Percentiles rank a stretch among this genome's conserved stretches.
Evolutionary conservation across 2,113 vertebrate genomes (phyloP).

Genomic region (Scolopax mira): DNA sequence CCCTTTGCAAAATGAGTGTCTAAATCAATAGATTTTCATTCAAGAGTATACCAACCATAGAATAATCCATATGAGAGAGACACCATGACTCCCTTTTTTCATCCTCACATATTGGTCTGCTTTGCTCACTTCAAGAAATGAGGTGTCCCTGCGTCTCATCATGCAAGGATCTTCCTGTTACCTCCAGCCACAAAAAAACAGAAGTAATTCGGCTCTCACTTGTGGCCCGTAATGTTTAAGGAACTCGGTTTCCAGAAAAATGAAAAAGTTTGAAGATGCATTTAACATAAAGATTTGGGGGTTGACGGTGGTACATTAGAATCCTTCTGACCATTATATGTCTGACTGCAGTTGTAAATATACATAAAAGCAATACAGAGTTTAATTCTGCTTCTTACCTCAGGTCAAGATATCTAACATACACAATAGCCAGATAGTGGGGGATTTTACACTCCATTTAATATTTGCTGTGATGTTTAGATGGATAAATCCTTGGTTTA

Average conservation of each 20-base stretch:
- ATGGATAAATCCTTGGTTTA: neutral
- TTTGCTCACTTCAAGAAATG: neutral
- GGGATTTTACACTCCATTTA: neutral
- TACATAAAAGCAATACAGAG: neutral
- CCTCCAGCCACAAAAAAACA: neutral
- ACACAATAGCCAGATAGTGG: neutral
- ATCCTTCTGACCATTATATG: neutral
- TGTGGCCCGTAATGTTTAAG: neutral
- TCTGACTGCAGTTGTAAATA: neutral
- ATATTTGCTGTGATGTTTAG: neutral
- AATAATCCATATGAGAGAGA: neutral
- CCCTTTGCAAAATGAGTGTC: neutral
- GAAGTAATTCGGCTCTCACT: neutral
- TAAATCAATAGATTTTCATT: neutral
- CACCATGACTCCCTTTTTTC: neutral
- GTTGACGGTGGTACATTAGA: neutral
- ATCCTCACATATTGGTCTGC: neutral
- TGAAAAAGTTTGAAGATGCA: rapidly evolving
- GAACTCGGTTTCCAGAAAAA: neutral
- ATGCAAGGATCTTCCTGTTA: neutral
- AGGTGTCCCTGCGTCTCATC: neutral
- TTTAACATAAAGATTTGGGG: neutral
- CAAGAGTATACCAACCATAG: neutral
- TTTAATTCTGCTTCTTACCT: neutral
- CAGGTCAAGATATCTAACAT: neutral